Base-by-base conservation (phyloP, 2,888 invertebrate species). In the Listrodromus nycthemerus region DNA sequence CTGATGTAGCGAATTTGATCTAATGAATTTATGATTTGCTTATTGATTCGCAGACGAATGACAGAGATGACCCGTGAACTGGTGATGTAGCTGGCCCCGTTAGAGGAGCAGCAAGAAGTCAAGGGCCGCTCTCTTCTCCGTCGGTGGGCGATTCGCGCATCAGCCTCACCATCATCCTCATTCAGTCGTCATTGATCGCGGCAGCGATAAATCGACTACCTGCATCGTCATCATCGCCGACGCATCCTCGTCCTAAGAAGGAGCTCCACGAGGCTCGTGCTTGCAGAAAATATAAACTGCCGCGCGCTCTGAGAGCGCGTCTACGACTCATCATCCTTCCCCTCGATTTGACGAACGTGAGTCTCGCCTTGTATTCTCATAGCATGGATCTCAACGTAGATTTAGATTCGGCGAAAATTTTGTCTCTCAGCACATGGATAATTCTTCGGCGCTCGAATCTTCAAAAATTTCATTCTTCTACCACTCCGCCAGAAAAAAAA, bases 21-120 rank as follows among this genome's bases (percentile, higher is more conserved):
- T 73, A 61, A 58, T 27, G 41, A n/a, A 37, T 61, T 3, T 10
- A 5, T 58, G 65, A 77, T 74, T 84, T n/a, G n/a, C 74, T 66
- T 65, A 70, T 78, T 81, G 70, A 65, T 83, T 92, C 89, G 13
- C 89, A 92, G 91, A 87, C 86, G 79, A 87, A 86, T 87, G 87
- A 90, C 84, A 86, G 85, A 87, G 89, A 90, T 91, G 92, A 89
- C 86, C 77, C 87, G 87, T 85, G 86, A 88, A 86, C 81, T 82
- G 89, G 90, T 90, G 89, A 91, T 91, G 90, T 92, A 92, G 91
- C 83, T 85, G 83, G 74, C 55, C 45, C 76, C 41, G 70, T 33
- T 67, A 37, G 76, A 78, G 78, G 52, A 71, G 90, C 87, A 89
- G 80, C 75, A 86, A 87, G 87, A 87, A 86, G 86, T 86, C 87